A percentile compares a stretch with the other conserved stretches of the same genome.
Conservation (phyloP, 2,888 invertebrate genomes). For the Tubulanus polymorphus region DNA sequence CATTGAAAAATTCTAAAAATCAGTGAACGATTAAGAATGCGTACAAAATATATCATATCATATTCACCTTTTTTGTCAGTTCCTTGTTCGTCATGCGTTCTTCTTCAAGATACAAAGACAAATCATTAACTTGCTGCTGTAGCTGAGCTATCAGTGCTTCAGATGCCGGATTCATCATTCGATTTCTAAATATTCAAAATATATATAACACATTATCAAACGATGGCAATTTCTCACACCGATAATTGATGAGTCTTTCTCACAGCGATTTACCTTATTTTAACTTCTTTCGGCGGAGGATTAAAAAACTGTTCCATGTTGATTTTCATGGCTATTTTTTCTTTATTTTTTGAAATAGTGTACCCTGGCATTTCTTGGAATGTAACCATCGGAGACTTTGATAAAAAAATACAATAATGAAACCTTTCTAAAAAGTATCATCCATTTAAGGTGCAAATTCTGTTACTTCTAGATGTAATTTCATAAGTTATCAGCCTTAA, state of each 20-base stretch:
- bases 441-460: not conserved
- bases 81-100: slow-evolving; percentile 47
- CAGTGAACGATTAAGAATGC: no score
- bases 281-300: slow-evolving; percentile 26
- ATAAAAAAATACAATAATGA: not conserved
- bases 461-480: not conserved
- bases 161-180: not conserved
- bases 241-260: not conserved
- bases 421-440: not conserved
- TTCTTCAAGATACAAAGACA: slow-evolving; percentile 44
- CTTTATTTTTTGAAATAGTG: slow-evolving; percentile 41
- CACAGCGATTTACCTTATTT: slow-evolving; percentile 20
- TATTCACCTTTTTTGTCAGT: slow-evolving; percentile 38
- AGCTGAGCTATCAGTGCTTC: slow-evolving; percentile 32
- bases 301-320: slow-evolving; percentile 44
- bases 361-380: slow-evolving; percentile 42
- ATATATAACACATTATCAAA: slow-evolving; percentile 5
- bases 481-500: not conserved
- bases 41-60: not conserved
- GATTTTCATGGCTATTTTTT: slow-evolving; percentile 38
- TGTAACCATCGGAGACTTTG: slow-evolving; percentile 29
- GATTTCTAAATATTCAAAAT: not conserved
- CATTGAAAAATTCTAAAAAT: no score
- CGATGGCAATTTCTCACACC: not conserved
- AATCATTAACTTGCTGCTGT: slow-evolving; percentile 47